Evolutionary conservation across 2,113 vertebrate genomes (phyloP).

Genomic region (Fukomys damarensis): DNA sequence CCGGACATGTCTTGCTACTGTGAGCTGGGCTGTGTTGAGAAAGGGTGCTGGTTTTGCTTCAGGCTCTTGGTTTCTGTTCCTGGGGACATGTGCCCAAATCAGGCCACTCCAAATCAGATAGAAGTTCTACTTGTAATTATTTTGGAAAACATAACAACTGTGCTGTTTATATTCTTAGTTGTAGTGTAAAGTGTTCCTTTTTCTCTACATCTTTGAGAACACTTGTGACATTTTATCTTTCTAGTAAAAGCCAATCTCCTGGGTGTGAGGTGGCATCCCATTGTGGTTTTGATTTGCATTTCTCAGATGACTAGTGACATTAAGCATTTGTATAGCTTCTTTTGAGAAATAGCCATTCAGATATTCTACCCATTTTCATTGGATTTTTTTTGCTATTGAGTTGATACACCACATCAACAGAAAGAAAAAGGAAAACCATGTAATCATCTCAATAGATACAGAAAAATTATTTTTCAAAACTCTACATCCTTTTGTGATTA

Average conservation of each 20-base stretch:
- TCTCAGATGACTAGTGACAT: not conserved
- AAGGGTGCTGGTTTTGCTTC: not conserved
- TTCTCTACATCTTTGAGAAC: too few species aligned
- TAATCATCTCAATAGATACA: not conserved
- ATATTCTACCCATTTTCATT: not conserved
- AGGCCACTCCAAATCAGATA: too few species aligned
- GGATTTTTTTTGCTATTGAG: not conserved
- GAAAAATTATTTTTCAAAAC: not conserved
- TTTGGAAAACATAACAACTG: not conserved
- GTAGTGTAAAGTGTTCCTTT: not conserved
- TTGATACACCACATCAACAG: not conserved
- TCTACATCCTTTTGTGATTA: not conserved
- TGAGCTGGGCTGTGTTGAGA: not conserved
- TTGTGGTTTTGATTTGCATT: too few species aligned
- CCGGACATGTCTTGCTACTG: not conserved
- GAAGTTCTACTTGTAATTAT: not conserved
- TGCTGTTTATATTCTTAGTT: not conserved
- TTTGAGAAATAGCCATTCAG: not conserved
- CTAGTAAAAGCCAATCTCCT: too few species aligned
- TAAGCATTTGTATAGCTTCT: not conserved
- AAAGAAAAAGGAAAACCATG: not conserved
- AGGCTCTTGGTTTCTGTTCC: not conserved
- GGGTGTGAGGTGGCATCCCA: not conserved
- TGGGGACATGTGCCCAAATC: not conserved
- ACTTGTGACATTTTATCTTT: not conserved